Evolutionary conservation across 2,888 invertebrate genomes (phyloP), one percentile per base, ranked within the genome.

Genomic region (Himalopsyche japonica): DNA sequence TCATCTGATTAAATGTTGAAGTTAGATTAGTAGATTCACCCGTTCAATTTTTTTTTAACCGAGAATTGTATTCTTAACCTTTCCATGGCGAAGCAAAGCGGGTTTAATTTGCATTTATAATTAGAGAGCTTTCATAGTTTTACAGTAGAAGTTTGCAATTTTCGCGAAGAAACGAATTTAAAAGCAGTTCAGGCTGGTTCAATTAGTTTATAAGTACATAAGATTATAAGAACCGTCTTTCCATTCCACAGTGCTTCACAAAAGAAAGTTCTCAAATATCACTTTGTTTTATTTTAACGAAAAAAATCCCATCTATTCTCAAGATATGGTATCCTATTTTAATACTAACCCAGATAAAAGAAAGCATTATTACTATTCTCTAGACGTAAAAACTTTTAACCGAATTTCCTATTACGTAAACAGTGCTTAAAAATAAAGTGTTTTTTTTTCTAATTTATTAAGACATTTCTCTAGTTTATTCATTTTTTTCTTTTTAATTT

Each of bases 101-200:
- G 27, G 76, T 34, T 80, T 84, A 57, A 84, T 84, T 84, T 84
- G 84, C 84, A 84, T 84, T 84, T 81, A 48, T 84, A 81, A 81
- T 84, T 81, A 77, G 81, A 84, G 57, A 57, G 37, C 84, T 81
- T 81, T 84, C 64, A 80, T 80, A 79, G 79, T 79, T 80, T 80
- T 49, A n/a, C 76, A 12, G 37, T 15, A 43, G 47, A 76, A 79
- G 47, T 43, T 81, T 81, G 76, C 76, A 76, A 81, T 37, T 81
- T 81, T 34, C 47, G 24, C 76, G n/a, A 37, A 57, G 80, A 32
- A 64, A 47, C 30, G 37, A 80, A 80, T 57, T 64, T 64, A 30
- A 80, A 49, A 80, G 80, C 32, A 64, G 32, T 64, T 30, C 64
- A 34, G 32, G 64, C 64, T 24, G 43, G 43, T 20, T 32, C 43